Evolutionary conservation across 2,113 vertebrate species (phyloP).

Genomic region (Ia io): DNA sequence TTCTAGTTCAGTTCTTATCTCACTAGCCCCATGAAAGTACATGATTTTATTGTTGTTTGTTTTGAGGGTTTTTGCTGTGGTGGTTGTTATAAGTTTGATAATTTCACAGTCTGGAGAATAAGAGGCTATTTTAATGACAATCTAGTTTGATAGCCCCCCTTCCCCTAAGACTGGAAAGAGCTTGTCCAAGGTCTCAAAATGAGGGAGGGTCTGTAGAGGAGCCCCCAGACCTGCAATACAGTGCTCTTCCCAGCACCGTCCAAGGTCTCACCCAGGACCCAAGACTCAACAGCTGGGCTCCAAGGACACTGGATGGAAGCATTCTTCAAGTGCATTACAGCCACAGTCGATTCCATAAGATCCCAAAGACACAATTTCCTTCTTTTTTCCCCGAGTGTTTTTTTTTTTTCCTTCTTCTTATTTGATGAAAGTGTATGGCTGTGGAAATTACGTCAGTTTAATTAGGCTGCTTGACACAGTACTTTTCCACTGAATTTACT

Average conservation of each 20-base stretch:
- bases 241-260: neutral
- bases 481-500: slow-evolving; percentile 86
- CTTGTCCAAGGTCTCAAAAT: slow-evolving; percentile 24
- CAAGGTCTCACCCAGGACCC: neutral
- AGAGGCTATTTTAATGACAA: slow-evolving; percentile 21
- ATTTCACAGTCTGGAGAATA: slow-evolving; percentile 41
- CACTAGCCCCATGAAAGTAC: neutral
- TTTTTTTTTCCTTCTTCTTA: neutral
- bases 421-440: slow-evolving; percentile 68
- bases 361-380: slow-evolving; percentile 58
- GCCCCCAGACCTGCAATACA: neutral
- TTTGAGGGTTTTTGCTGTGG: neutral
- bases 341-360: slow-evolving; percentile 29
- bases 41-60: neutral
- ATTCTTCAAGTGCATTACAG: slow-evolving; percentile 51
- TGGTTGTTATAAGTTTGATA: slow-evolving; percentile 2
- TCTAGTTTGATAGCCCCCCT: neutral
- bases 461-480: slow-evolving; percentile 79
- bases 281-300: slow-evolving; percentile 26
- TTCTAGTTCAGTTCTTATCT: neutral
- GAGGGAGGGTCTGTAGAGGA: neutral
- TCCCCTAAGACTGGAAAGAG: neutral
- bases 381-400: slow-evolving; percentile 3
- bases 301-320: slow-evolving; percentile 25
- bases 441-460: slow-evolving; percentile 73